Conservation (phyloP, 2,113 vertebrate species). For the Muntiacus muntjak region DNA sequence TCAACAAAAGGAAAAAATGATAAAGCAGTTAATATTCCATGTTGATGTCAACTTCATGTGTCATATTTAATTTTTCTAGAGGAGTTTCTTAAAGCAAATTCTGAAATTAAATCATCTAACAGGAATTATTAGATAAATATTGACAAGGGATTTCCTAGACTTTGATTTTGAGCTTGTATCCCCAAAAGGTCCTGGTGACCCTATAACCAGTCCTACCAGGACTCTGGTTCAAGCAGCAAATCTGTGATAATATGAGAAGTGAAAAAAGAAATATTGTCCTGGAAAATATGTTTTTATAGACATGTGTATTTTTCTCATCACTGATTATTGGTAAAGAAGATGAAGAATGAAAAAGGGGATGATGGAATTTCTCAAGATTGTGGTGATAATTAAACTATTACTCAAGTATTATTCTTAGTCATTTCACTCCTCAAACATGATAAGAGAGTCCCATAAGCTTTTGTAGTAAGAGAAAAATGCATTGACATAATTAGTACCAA, state of each 20-base stretch:
- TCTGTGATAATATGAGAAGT: not conserved
- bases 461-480: not conserved
- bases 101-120: not conserved
- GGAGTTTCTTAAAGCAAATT: conserved; percentile 23
- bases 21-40: conserved; percentile 14
- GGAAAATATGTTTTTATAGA: not conserved
- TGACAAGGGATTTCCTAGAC: conserved; percentile 3
- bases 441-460: not conserved
- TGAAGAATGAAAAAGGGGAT: not conserved
- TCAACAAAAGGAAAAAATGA: not conserved
- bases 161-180: not conserved
- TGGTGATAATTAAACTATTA: not conserved
- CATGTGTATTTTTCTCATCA: not conserved
- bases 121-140: not conserved
- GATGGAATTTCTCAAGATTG: not conserved
- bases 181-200: not conserved
- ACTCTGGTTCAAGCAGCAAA: not conserved
- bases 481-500: not conserved
- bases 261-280: not conserved
- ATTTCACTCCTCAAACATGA: not conserved
- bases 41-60: not conserved
- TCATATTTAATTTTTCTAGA: not conserved
- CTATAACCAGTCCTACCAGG: not conserved
- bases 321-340: not conserved
- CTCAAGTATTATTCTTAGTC: not conserved